Percentiles rank a stretch among this genome's conserved stretches.
phyloP scores from a whole-genome alignment of 2,888 invertebrate genomes.

The Tinea semifulvella region DNA sequence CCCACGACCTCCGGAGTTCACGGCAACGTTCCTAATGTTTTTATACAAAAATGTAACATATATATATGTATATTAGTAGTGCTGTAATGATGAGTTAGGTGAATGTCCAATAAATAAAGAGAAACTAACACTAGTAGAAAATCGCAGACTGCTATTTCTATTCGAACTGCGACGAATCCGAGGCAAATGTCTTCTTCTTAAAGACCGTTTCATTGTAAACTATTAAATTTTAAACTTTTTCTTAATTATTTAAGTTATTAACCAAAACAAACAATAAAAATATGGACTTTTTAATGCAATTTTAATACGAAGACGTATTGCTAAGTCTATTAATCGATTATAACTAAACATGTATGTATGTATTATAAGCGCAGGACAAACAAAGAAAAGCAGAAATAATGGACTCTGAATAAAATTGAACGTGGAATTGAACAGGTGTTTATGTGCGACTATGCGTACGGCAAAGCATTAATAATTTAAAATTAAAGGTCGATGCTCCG shows the following conservation, averaged over 20 bases:
- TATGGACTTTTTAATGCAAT: background rate
- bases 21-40: too few relatives aligned
- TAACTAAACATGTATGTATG: constrained; percentile 1
- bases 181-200: too few relatives aligned
- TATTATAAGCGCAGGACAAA: background rate
- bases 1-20: too few relatives aligned
- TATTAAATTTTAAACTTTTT: too few relatives aligned
- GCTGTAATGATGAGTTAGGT: too few relatives aligned
- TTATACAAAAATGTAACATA: too few relatives aligned
- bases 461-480: background rate
- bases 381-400: background rate
- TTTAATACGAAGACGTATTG: background rate
- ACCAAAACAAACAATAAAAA: constrained; percentile 4
- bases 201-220: too few relatives aligned
- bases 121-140: too few relatives aligned
- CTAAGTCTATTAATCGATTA: background rate
- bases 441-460: constrained; percentile 1
- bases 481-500: background rate
- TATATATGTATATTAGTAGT: too few relatives aligned
- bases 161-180: too few relatives aligned
- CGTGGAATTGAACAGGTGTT: constrained; percentile 3
- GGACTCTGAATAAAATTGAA: background rate
- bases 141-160: too few relatives aligned
- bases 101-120: too few relatives aligned
- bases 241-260: constrained; percentile 2